Percentiles rank a stretch among this genome's conserved stretches.
Evolutionary conservation across 2,888 invertebrate genomes (phyloP).

Genomic region (Diaperis boleti): DNA sequence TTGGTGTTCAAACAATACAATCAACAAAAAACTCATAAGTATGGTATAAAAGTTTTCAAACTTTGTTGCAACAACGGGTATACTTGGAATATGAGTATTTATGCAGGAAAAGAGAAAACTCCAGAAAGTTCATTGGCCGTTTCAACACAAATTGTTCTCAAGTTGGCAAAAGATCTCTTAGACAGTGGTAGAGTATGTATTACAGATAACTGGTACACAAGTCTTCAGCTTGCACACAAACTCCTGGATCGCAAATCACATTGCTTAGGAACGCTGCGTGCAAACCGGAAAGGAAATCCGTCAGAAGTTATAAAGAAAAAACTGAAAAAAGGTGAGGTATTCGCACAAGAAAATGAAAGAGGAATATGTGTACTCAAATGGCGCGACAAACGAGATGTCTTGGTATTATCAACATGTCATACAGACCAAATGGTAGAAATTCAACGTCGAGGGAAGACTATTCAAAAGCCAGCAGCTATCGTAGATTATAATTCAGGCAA

Average conservation of each 20-base stretch:
- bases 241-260: not conserved
- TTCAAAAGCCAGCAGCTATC: slow-evolving; percentile 32
- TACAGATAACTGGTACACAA: slow-evolving; percentile 39
- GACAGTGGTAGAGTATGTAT: slow-evolving; percentile 27
- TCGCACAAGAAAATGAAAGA: slow-evolving; percentile 31
- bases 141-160: not conserved
- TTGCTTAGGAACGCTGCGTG: slow-evolving; percentile 1
- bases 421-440: not conserved
- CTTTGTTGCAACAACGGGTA: slow-evolving; percentile 46
- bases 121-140: not conserved
- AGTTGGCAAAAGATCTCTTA: slow-evolving; percentile 21
- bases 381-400: slow-evolving; percentile 55
- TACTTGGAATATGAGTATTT: slow-evolving; percentile 45
- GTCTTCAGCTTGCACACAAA: slow-evolving; percentile 20
- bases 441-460: slow-evolving; percentile 8
- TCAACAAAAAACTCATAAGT: slow-evolving; percentile 50
- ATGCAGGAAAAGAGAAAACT: slow-evolving; percentile 43
- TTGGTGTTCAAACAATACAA: slow-evolving; percentile 51
- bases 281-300: slow-evolving; percentile 23
- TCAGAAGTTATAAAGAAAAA: slow-evolving; percentile 34
- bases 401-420: slow-evolving; percentile 50
- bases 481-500: slow-evolving; percentile 52
- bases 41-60: slow-evolving; percentile 54
- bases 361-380: slow-evolving; percentile 54
- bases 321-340: slow-evolving; percentile 35